A percentile compares a stretch with the other conserved stretches of the same genome.
phyloP scores from a whole-genome alignment of 2,113 vertebrate genomes.

The Ascaphus truei region DNA sequence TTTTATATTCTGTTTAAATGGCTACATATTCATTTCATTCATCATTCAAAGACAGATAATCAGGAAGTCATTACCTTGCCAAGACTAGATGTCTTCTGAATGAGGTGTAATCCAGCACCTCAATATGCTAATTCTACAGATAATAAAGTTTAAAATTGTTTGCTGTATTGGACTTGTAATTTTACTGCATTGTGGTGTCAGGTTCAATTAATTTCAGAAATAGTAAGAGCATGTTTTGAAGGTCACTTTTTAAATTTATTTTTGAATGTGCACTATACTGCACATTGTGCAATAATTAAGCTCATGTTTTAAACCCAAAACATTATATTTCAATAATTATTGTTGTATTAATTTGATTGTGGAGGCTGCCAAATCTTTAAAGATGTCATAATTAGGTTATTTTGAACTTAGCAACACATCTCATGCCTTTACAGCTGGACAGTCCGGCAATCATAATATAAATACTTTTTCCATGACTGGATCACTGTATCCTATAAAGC shows the following conservation, averaged over 20 bases:
- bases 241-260: constrained; percentile 28
- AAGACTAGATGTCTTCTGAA: constrained; percentile 68
- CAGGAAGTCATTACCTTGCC: constrained; percentile 79
- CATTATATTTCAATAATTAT: too few species aligned
- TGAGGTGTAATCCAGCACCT: constrained; percentile 70
- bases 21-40: constrained; percentile 75
- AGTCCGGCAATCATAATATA: too few species aligned
- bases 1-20: constrained; percentile 50
- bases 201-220: constrained; percentile 31
- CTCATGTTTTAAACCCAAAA: constrained; percentile 6
- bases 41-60: constrained; percentile 82
- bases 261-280: background rate
- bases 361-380: background rate
- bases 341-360: constrained; percentile 14
- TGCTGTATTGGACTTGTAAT: constrained; percentile 34
- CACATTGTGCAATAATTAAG: background rate
- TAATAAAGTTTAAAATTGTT: constrained; percentile 60
- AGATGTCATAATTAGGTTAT: too few species aligned
- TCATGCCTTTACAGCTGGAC: too few species aligned
- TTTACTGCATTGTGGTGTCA: background rate
- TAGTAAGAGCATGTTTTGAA: constrained; percentile 24
- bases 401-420: too few species aligned
- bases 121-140: constrained; percentile 67
- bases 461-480: too few species aligned
- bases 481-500: too few species aligned